Evolutionary conservation across 2,113 vertebrate species (phyloP).

Genomic region (Esox niger): DNA sequence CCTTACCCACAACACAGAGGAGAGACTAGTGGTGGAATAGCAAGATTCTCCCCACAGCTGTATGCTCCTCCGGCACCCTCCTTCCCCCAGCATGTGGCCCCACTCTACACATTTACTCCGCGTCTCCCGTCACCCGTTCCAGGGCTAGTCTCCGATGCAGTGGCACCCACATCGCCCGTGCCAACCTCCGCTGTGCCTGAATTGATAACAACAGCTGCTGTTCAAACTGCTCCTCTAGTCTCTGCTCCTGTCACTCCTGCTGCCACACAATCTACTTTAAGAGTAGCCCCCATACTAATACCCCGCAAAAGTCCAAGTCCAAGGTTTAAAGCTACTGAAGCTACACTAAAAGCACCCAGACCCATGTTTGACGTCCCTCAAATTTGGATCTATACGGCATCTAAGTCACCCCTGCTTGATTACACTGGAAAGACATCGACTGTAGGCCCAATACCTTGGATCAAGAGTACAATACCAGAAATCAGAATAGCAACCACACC

Average conservation of each 20-base stretch:
- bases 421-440: conserved; percentile 9
- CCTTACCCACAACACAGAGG: conserved; percentile 72
- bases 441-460: conserved; percentile 9
- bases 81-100: conserved; percentile 47
- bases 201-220: conserved; percentile 16
- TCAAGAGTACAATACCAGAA: conserved; percentile 1
- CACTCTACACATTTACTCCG: conserved; percentile 31
- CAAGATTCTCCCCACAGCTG: conserved; percentile 62
- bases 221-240: conserved; percentile 15
- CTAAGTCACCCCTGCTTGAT: conserved; percentile 1
- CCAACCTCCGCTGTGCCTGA: conserved; percentile 29
- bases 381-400: conserved; percentile 72
- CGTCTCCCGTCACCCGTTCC: conserved; percentile 10
- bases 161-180: conserved; percentile 21
- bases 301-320: conserved; percentile 57
- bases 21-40: conserved; percentile 59
- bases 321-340: conserved; percentile 48
- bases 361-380: conserved; percentile 76
- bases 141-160: conserved; percentile 11
- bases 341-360: conserved; percentile 61
- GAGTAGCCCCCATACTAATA: conserved; percentile 29
- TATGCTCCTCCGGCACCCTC: conserved; percentile 29
- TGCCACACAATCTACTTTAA: conserved; percentile 22
- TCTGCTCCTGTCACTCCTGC: conserved; percentile 17
- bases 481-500: conserved; percentile 8